These are phyloP conservation scores for Eugnorisma glareosa DNA, from an alignment of 2,888 invertebrate genomes.

Conservation along the genomic window DNA sequence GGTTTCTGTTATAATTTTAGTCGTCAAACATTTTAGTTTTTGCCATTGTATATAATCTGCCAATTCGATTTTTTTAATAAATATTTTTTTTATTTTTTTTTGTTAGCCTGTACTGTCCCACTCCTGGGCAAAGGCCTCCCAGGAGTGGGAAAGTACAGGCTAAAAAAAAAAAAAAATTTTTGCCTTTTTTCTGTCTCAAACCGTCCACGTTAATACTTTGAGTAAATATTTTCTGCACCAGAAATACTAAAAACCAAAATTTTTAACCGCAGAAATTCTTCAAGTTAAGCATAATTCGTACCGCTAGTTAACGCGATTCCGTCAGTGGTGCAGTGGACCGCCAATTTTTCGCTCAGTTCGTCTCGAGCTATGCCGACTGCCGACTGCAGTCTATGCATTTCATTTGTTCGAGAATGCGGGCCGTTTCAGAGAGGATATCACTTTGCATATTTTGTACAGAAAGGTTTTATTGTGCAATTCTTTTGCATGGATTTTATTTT, in stretches of 20 bases:
- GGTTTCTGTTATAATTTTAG: neutral
- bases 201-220: neutral
- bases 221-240: conserved; percentile 18
- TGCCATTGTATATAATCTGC: no score
- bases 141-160: no score
- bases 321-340: conserved; percentile 43
- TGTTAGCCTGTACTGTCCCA: no score
- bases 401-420: conserved; percentile 40
- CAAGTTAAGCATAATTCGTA: conserved; percentile 15
- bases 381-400: conserved; percentile 21
- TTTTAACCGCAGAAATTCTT: conserved; percentile 12
- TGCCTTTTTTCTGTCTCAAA: neutral
- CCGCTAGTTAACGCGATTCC: conserved; percentile 27
- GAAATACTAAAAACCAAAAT: conserved; percentile 17
- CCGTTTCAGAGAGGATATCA: conserved; percentile 16
- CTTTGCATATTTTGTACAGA: conserved; percentile 19
- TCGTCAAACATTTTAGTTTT: neutral
- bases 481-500: neutral
- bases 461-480: conserved; percentile 6
- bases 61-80: no score
- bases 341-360: conserved; percentile 65
- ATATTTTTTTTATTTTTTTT: no score
- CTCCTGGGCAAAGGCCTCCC: no score
- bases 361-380: conserved; percentile 41
- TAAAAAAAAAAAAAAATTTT: no score